These are phyloP conservation scores for Elaeidobius kamerunicus DNA, from an alignment of 2,888 invertebrate species.

Conservation along the genomic window DNA sequence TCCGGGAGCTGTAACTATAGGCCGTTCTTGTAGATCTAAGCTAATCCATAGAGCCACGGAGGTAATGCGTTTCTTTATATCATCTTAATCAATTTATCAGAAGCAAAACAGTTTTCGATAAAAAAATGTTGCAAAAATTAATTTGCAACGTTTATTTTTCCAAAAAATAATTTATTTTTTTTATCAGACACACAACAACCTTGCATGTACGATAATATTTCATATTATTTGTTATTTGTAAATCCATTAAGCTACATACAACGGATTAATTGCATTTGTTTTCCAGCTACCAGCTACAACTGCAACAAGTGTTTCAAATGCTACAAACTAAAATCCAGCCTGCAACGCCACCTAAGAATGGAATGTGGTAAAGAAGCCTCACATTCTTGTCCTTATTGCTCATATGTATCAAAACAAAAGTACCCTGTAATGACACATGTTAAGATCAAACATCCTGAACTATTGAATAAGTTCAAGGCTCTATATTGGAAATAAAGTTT, in stretches of 20 bases:
- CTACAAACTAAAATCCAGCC: constrained; percentile 8
- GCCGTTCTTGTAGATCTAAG: no score
- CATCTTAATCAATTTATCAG: no score
- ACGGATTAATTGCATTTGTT: background rate
- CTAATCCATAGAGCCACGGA: no score
- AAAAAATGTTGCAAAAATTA: no score
- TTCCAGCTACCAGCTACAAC: constrained; percentile 1
- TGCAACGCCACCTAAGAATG: constrained; percentile 7
- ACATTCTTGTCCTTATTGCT: constrained; percentile 11
- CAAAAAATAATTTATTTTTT: no score
- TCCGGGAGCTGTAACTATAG: no score
- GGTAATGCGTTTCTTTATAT: no score
- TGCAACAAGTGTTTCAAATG: constrained; percentile 3
- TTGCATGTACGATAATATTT: no score
- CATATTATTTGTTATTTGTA: no score
- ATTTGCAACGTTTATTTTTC: no score
- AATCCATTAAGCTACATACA: background rate
- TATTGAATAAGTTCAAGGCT: background rate
- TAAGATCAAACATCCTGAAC: constrained; percentile 1
- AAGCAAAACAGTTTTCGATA: no score
- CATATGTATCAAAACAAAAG: constrained; percentile 12
- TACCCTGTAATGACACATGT: constrained; percentile 10
- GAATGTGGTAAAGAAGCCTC: constrained; percentile 11
- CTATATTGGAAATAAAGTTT: constrained; percentile 6
- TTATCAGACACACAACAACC: no score